phyloP scores from a whole-genome alignment of 2,113 vertebrate genomes.

The Diadophis punctatus region DNA sequence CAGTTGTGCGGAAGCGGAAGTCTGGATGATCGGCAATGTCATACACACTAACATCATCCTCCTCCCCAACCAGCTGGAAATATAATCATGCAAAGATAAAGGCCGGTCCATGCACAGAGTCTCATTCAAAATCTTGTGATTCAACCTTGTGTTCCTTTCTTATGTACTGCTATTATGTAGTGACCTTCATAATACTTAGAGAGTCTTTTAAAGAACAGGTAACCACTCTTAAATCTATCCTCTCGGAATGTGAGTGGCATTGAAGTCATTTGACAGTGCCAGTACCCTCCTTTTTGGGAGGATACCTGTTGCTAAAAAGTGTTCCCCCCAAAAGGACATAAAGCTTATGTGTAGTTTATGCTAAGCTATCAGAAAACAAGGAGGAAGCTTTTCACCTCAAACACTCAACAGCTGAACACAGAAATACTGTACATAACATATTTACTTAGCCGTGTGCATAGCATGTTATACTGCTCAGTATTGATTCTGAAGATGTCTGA shows the following conservation, averaged over 20 bases:
- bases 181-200: neutral
- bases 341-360: neutral
- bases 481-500: neutral
- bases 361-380: neutral
- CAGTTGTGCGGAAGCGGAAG: conserved; percentile 93
- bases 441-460: neutral
- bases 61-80: conserved; percentile 82
- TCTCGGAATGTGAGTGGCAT: neutral
- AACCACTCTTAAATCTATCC: neutral
- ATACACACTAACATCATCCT: conserved; percentile 96
- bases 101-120: neutral
- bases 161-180: neutral
- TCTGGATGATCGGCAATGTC: conserved; percentile 96
- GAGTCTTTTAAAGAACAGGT: neutral
- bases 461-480: neutral
- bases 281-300: neutral
- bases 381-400: neutral
- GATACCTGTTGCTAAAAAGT: neutral
- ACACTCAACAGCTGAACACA: neutral
- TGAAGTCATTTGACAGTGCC: neutral
- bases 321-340: neutral
- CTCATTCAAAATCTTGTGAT: neutral
- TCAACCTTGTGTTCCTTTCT: neutral
- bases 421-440: neutral
- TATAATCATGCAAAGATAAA: neutral